Evolutionary conservation across 2,888 invertebrate genomes (phyloP), one percentile per base, ranked within the genome.

Genomic region (Craniophora ligustri): DNA sequence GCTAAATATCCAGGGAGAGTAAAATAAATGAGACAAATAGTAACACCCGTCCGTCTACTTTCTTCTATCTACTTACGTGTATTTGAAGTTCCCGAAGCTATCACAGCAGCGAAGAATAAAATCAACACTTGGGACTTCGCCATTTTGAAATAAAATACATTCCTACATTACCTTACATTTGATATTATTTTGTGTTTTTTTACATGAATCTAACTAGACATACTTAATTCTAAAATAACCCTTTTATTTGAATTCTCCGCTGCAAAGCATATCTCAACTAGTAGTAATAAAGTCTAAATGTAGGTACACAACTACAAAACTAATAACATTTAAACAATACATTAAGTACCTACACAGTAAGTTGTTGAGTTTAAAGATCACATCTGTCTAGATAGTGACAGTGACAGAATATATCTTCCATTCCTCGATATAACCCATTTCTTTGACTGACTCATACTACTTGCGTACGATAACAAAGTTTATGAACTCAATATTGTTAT

Each of bases 31-130:
- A 79, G 80, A 85, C 78, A 68, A 75, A 79, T 76, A 76, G 60
- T 53, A 61, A 45, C 56, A 82, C 82, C 75, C 54, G 84, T 81
- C 63, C 61, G 75, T 82, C 87, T 76, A 89, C 89, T 89, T 90
- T 89, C 88, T 85, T 89, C 76, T 65, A 74, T 63, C 60, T 77
- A 92, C 92, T 93, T 87, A 92, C 92, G 88, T 84, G 90, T 81
- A 61, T 88, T 84, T 16, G 91, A 86, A 14, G 88, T 79, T 58
- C 86, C 83, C 60, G 87, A 80, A 26, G 87, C 82, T 54, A 87
- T 66, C 53, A 84, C 79, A 32, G 85, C 85, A 41, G 84, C 81
- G 49, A 91, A 82, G 59, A 88, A 63, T 47, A 88, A 67, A 61
- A 89, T 62, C 60, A 87, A 73, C 84, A 87, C 84, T 83, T 81